These are phyloP conservation scores for Nomada fucata DNA, from an alignment of 2,888 invertebrate genomes.

Conservation along the genomic window DNA sequence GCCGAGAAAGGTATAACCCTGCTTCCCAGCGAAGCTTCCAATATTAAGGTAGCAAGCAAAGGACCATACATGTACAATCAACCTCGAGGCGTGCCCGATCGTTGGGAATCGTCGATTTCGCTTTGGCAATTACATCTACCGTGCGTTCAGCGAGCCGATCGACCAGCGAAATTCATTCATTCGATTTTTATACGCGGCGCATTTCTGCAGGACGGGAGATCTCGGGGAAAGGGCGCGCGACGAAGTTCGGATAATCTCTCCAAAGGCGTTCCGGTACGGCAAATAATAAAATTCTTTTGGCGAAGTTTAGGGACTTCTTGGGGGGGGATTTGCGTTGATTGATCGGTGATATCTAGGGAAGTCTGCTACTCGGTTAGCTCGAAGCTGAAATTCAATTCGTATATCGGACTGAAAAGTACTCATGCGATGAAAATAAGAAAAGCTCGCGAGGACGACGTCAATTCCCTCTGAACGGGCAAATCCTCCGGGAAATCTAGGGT, in stretches of 20 bases:
- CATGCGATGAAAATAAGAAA: constrained; percentile 58
- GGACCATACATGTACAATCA: constrained; percentile 7
- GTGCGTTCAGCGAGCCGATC: background rate
- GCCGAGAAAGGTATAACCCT: constrained; percentile 13
- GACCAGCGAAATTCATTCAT: background rate
- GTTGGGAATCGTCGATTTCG: constrained; percentile 33
- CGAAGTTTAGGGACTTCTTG: constrained; percentile 12
- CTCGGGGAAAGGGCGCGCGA: background rate
- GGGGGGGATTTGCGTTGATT: constrained; percentile 21
- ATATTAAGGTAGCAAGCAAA: constrained; percentile 47
- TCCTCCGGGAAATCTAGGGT: constrained; percentile 93
- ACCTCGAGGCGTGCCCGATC: constrained; percentile 5
- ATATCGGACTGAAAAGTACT: constrained; percentile 35
- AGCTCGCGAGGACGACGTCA: constrained; percentile 91
- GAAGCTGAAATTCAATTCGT: constrained; percentile 52
- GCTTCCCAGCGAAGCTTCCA: constrained; percentile 29
- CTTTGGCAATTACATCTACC: background rate
- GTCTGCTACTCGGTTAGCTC: constrained; percentile 9
- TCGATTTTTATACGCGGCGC: background rate
- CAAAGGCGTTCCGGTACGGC: too few relatives aligned
- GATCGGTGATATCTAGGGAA: constrained; percentile 16
- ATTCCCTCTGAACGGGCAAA: constrained; percentile 88
- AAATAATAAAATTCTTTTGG: background rate
- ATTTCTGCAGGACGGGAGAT: background rate
- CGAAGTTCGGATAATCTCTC: too few relatives aligned